phyloP scores from a whole-genome alignment of 2,888 invertebrate genomes.

The Lissonota sp. region DNA sequence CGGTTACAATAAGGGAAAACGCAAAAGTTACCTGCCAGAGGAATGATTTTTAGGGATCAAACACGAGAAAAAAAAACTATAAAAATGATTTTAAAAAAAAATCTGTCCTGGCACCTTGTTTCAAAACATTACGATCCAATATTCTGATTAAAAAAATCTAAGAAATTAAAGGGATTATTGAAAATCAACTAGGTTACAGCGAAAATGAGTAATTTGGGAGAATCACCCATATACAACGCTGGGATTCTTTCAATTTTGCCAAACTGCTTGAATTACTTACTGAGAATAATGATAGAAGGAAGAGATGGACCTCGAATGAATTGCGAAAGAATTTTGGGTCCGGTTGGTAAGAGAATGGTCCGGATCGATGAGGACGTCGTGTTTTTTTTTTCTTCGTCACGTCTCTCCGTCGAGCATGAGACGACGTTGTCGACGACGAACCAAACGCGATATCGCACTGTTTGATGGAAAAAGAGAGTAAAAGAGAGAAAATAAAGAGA shows the following conservation, averaged over 20 bases:
- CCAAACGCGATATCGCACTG: slow-evolving; percentile 72
- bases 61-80: no score
- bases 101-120: no score
- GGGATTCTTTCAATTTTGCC: slow-evolving; percentile 30
- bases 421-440: slow-evolving; percentile 41
- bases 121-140: no score
- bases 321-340: slow-evolving; percentile 50
- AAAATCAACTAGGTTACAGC: no score
- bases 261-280: slow-evolving; percentile 39
- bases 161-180: no score
- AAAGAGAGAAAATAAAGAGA: neutral
- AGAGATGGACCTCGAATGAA: slow-evolving; percentile 64
- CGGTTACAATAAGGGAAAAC: no score
- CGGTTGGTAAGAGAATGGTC: slow-evolving; percentile 39
- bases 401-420: slow-evolving; percentile 47
- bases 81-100: no score
- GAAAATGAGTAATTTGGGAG: neutral
- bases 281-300: slow-evolving; percentile 42
- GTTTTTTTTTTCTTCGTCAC: slow-evolving; percentile 55
- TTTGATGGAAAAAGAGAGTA: slow-evolving; percentile 70
- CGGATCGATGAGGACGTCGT: slow-evolving; percentile 49
- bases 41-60: no score
- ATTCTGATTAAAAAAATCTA: no score
- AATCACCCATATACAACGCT: slow-evolving; percentile 39
- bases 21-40: no score